Evolutionary conservation across 2,797 vertebrate species (phyloP).

Genomic region (Acrocephalus scirpaceus): DNA sequence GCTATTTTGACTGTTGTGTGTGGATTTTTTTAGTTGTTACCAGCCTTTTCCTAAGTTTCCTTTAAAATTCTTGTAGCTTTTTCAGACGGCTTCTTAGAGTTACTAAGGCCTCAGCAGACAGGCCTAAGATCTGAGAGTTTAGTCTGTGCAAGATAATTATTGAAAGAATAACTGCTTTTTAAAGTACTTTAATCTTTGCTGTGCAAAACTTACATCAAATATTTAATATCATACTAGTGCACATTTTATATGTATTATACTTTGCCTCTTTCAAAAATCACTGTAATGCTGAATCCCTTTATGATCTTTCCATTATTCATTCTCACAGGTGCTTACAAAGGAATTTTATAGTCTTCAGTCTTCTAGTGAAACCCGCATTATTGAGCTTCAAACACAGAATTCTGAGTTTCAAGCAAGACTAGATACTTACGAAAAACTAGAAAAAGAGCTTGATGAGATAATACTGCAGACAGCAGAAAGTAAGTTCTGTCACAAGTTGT

Average conservation of each 20-base stretch:
- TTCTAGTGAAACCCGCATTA: constrained; percentile 87
- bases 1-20: not conserved
- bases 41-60: not conserved
- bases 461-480: constrained; percentile 96
- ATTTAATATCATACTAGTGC: not conserved
- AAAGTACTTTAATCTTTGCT: not conserved
- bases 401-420: constrained; percentile 87
- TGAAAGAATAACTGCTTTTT: not conserved
- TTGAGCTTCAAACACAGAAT: constrained; percentile 89
- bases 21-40: not conserved
- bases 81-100: not conserved
- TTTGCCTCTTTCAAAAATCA: not conserved
- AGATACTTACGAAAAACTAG: constrained; percentile 91
- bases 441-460: constrained; percentile 94
- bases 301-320: constrained; percentile 20
- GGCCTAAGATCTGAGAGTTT: not conserved
- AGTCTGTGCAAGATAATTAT: not conserved
- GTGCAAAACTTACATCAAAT: not conserved
- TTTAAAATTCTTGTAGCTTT: not conserved
- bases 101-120: not conserved
- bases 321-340: constrained; percentile 90
- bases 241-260: not conserved
- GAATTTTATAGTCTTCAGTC: constrained; percentile 96
- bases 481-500: constrained; percentile 71
- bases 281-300: not conserved